Evolutionary conservation across 2,888 invertebrate species (phyloP).

Genomic region (Platerodrilus igneus): DNA sequence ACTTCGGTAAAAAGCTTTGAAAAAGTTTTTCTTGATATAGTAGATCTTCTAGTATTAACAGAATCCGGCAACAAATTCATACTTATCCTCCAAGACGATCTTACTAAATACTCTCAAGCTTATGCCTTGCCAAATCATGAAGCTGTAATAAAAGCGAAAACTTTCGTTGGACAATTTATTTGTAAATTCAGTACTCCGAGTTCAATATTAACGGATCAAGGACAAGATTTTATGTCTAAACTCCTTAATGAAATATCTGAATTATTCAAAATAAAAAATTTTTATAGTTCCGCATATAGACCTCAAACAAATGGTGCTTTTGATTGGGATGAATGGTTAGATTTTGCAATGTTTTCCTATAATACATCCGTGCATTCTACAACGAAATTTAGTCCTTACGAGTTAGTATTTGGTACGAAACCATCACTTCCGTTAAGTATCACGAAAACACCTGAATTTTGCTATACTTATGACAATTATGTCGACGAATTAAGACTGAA

Average conservation of each 20-base stretch:
- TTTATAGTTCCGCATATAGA: constrained; percentile 35
- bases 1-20: constrained; percentile 32
- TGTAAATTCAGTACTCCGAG: constrained; percentile 25
- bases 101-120: constrained; percentile 36
- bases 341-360: constrained; percentile 30
- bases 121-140: constrained; percentile 34
- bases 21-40: too few species aligned
- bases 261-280: constrained; percentile 35
- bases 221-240: constrained; percentile 28
- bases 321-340: constrained; percentile 22
- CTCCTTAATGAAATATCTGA: constrained; percentile 33
- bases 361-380: constrained; percentile 30
- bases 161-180: constrained; percentile 21
- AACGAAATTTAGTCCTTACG: constrained; percentile 30
- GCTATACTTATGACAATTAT: constrained; percentile 31
- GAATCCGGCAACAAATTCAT: too few species aligned
- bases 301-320: constrained; percentile 34
- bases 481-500: constrained; percentile 24
- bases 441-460: constrained; percentile 27
- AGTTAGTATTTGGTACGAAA: constrained; percentile 29
- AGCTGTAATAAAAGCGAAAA: constrained; percentile 22
- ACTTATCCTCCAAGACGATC: constrained; percentile 34
- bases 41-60: too few species aligned
- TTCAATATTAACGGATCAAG: constrained; percentile 24
- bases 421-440: constrained; percentile 26